phyloP scores from a whole-genome alignment of 2,888 invertebrate species.

The Brenthis hecate region DNA sequence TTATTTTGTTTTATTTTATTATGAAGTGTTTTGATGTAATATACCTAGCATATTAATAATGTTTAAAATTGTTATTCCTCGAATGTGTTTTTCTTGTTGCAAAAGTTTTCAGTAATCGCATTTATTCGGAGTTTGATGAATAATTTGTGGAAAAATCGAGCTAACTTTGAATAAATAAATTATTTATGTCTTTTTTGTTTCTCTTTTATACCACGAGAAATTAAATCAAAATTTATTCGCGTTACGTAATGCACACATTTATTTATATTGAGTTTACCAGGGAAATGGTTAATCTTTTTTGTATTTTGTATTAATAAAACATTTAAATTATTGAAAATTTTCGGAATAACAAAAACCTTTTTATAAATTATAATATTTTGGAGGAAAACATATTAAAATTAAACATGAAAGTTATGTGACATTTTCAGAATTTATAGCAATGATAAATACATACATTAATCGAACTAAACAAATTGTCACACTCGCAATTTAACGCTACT shows the following conservation, averaged over 20 bases:
- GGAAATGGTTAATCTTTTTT: too few species aligned
- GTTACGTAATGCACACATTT: background rate
- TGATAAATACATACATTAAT: too few species aligned
- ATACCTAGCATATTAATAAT: too few species aligned
- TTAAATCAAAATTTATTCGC: background rate
- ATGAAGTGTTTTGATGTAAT: too few species aligned
- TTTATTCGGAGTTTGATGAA: constrained; percentile 1
- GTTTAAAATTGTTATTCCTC: background rate
- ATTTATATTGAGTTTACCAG: too few species aligned
- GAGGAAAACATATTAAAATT: background rate
- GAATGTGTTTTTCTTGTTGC: background rate
- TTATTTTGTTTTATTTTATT: too few species aligned
- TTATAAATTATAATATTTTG: background rate
- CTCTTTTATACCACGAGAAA: constrained; percentile 10
- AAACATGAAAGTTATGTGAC: background rate
- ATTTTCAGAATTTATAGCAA: background rate
- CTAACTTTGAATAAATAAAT: constrained; percentile 1
- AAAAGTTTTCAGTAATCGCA: background rate
- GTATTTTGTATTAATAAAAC: background rate
- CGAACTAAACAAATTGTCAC: too few species aligned
- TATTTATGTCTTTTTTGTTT: constrained; percentile 8
- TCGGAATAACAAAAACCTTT: background rate
- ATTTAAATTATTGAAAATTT: background rate
- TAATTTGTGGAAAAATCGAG: constrained; percentile 14
- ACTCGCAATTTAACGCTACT: too few species aligned